These are phyloP conservation scores for Procavia capensis DNA, from an alignment of 2,113 vertebrate species.

Conservation along the genomic window DNA sequence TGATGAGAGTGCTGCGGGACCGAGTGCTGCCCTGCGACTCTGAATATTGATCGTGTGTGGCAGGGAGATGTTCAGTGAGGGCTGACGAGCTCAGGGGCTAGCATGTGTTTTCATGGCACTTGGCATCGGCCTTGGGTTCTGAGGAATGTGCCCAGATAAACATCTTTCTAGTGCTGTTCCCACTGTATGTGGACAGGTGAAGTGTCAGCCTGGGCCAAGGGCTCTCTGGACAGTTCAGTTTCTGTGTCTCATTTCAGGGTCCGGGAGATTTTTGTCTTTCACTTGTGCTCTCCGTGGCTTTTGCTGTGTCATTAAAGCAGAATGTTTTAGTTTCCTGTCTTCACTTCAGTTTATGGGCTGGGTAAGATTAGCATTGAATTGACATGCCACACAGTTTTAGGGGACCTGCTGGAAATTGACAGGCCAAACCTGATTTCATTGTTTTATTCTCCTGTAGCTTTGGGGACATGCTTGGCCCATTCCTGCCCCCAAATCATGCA, in stretches of 20 bases:
- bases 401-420: not conserved
- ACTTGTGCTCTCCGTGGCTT: not conserved
- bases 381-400: not conserved
- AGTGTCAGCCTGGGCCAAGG: too few relatives aligned
- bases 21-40: not conserved
- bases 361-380: not conserved
- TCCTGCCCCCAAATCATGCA: not conserved
- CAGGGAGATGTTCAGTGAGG: fast-evolving
- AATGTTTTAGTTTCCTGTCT: not conserved
- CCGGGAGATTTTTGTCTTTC: not conserved
- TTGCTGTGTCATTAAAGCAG: not conserved
- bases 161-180: fast-evolving
- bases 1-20: not conserved
- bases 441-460: not conserved
- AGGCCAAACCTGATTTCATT: not conserved
- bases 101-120: not conserved
- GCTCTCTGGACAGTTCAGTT: not conserved
- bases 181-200: fast-evolving
- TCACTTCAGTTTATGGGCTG: not conserved
- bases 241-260: not conserved
- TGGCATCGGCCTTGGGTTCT: fast-evolving
- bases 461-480: not conserved
- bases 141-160: not conserved
- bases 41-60: too few relatives aligned
- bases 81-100: too few relatives aligned